Percentiles rank a stretch among this genome's conserved stretches.
phyloP scores from a whole-genome alignment of 2,113 vertebrate species.

The Atrichornis clamosus region DNA sequence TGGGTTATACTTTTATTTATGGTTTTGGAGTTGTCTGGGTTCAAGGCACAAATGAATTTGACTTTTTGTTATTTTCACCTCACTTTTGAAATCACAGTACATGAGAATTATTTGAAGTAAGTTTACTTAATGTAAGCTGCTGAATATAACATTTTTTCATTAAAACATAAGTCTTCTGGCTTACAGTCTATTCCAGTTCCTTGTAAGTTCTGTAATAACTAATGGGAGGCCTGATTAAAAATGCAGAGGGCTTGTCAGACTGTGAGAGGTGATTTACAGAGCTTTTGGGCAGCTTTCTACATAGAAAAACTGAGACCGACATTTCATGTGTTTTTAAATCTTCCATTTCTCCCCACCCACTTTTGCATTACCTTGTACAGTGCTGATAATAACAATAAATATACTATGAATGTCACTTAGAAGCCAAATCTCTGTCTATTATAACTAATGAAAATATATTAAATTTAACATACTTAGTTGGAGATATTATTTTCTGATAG shows the following conservation, averaged over 20 bases:
- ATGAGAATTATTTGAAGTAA: background rate
- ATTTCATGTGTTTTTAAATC: background rate
- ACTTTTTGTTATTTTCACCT: background rate
- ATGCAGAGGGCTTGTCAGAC: background rate
- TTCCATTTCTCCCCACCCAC: conserved; percentile 6
- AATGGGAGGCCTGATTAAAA: background rate
- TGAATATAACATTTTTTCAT: background rate
- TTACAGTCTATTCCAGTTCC: background rate
- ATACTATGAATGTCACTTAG: background rate
- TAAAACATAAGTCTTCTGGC: background rate
- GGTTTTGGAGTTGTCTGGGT: background rate
- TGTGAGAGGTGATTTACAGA: background rate
- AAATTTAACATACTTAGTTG: conserved; percentile 59
- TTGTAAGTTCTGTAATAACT: background rate
- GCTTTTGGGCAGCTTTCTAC: conserved; percentile 7
- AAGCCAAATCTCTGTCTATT: conserved; percentile 55
- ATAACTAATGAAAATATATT: conserved; percentile 53
- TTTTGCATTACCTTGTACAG: conserved; percentile 24
- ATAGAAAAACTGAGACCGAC: background rate
- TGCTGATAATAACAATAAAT: conserved; percentile 46
- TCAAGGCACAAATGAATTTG: background rate
- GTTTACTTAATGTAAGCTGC: background rate
- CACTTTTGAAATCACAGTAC: background rate
- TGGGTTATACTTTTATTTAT: background rate
- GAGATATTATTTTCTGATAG: conserved; percentile 44